phyloP scores from a whole-genome alignment of 2,888 invertebrate species.

The Prosapia bicincta region DNA sequence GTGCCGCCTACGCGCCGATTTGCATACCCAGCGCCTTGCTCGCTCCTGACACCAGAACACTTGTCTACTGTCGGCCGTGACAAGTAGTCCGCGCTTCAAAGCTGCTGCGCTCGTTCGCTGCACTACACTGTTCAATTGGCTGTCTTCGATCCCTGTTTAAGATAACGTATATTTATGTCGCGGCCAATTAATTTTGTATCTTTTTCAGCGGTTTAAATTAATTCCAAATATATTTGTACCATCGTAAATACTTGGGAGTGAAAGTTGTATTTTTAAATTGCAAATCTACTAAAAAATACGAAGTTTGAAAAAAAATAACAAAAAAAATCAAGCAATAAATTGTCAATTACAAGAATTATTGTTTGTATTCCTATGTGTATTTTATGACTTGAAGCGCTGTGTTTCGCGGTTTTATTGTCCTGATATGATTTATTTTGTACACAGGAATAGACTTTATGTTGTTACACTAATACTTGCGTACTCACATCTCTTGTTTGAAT shows the following conservation, averaged over 20 bases:
- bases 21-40: not conserved
- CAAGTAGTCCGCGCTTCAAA: not conserved
- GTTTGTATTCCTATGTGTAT: not conserved
- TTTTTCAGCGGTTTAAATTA: not conserved
- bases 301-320: not conserved
- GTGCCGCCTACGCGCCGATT: not conserved
- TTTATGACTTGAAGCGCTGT: too few species aligned
- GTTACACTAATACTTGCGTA: too few species aligned
- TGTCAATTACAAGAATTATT: not conserved
- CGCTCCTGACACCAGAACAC: not conserved
- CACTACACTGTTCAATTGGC: not conserved
- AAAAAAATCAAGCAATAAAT: not conserved
- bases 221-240: not conserved
- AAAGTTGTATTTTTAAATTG: not conserved
- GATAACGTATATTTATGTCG: not conserved
- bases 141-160: not conserved
- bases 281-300: not conserved
- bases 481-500: too few species aligned
- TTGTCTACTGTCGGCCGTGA: not conserved
- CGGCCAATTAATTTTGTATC: not conserved
- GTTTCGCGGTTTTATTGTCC: too few species aligned
- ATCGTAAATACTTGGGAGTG: not conserved
- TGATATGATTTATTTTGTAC: too few species aligned
- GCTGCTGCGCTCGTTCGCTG: not conserved
- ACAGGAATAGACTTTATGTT: too few species aligned